Conservation (phyloP, 2,888 invertebrate genomes). For the Dexiosoma caninum region DNA sequence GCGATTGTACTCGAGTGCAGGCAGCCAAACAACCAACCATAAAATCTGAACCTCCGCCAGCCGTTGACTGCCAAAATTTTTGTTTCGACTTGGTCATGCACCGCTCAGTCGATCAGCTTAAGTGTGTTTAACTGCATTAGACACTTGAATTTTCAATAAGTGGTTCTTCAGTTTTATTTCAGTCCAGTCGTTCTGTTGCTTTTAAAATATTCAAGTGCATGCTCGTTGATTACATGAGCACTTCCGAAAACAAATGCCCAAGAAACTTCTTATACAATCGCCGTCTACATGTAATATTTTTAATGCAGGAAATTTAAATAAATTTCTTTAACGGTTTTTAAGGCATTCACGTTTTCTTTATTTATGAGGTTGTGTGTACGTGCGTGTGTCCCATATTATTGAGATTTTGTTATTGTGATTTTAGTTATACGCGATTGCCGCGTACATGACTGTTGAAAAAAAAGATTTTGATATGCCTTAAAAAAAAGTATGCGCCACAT, state of each 20-base stretch:
- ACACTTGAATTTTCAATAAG: neutral
- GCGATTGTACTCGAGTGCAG: too few species aligned
- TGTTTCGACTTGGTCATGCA: too few species aligned
- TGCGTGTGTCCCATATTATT: neutral
- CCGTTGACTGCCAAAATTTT: too few species aligned
- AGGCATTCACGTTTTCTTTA: conserved; percentile 52
- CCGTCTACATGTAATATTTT: neutral
- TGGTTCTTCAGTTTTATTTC: neutral
- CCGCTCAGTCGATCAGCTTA: too few species aligned
- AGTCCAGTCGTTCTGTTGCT: neutral
- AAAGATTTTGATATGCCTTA: conserved; percentile 22
- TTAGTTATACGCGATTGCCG: conserved; percentile 27
- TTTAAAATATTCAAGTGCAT: neutral
- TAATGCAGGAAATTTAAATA: conserved; percentile 50
- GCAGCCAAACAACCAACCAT: too few species aligned
- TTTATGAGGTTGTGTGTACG: neutral
- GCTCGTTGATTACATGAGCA: neutral
- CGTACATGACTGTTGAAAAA: conserved; percentile 15
- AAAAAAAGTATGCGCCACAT: conserved; percentile 14
- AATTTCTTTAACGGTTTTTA: conserved; percentile 39
- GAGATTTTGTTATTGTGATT: neutral
- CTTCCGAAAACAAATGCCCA: neutral
- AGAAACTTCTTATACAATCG: neutral
- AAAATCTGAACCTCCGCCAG: too few species aligned
- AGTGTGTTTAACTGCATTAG: neutral